Percentiles rank a stretch among this genome's conserved stretches.
Conservation (phyloP, 2,888 invertebrate genomes). For the Megamerina dolium region DNA sequence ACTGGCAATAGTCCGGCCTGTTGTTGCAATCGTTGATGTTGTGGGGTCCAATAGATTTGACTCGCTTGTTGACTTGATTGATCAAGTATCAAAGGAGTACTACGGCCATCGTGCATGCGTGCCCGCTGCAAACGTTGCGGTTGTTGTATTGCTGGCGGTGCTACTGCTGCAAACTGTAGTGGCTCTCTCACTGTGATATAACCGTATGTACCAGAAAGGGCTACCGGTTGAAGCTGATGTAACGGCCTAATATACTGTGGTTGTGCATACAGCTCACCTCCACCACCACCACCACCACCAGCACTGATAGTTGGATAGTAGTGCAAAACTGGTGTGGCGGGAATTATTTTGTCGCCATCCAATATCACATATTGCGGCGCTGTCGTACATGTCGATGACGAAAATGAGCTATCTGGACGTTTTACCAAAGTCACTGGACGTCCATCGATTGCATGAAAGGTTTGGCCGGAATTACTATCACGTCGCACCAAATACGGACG, state of each 20-base stretch:
- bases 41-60: constrained; percentile 44
- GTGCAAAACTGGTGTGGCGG: constrained; percentile 38
- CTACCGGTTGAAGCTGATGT: constrained; percentile 27
- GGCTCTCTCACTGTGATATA: constrained; percentile 27
- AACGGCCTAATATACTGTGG: constrained; percentile 29
- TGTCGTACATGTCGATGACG: constrained; percentile 28
- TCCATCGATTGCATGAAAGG: constrained; percentile 22
- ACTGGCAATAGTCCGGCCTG: constrained; percentile 29
- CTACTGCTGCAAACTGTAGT: constrained; percentile 5
- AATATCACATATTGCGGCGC: constrained; percentile 39
- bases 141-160: constrained; percentile 12
- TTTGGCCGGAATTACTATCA: constrained; percentile 20
- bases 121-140: constrained; percentile 22
- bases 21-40: constrained; percentile 31
- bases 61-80: constrained; percentile 37
- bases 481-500: constrained; percentile 18
- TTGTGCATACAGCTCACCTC: constrained; percentile 26
- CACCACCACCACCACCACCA: no score
- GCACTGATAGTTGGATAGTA: constrained; percentile 23
- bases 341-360: constrained; percentile 36
- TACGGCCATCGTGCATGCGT: constrained; percentile 35
- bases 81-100: constrained; percentile 43
- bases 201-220: constrained; percentile 30
- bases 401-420: constrained; percentile 24
- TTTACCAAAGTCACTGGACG: constrained; percentile 18